Conservation (phyloP, 2,113 vertebrate genomes). For the Sterrhoptilus dennistouni region DNA sequence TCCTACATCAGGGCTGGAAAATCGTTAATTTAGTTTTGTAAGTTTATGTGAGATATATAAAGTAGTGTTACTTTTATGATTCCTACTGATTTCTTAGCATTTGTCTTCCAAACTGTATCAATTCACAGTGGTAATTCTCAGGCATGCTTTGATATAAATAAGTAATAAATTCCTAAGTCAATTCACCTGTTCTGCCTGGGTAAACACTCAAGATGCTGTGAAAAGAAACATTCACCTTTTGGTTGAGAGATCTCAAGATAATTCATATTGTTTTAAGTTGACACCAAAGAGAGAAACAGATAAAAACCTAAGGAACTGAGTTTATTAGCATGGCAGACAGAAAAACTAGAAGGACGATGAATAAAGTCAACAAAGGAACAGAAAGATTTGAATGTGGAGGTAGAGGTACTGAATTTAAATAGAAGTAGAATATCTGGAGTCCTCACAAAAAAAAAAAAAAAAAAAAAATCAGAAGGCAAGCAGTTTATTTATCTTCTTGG, state of each 20-base stretch:
- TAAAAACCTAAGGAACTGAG: neutral
- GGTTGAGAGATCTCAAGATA: neutral
- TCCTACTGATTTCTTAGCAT: neutral
- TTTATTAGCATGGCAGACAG: neutral
- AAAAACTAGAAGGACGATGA: neutral
- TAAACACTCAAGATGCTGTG: neutral
- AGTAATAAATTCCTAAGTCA: neutral
- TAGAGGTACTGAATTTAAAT: neutral
- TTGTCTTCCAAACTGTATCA: neutral
- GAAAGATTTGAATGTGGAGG: neutral
- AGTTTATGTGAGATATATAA: neutral
- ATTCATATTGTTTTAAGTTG: neutral
- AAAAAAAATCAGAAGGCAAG: neutral
- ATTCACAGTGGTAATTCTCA: neutral
- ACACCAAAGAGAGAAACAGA: neutral
- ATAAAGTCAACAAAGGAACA: neutral
- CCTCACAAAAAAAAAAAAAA: neutral
- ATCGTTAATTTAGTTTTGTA: neutral
- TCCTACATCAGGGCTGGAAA: neutral
- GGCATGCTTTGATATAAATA: neutral
- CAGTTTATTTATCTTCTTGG: neutral
- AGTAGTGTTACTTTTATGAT: neutral
- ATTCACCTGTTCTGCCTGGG: neutral
- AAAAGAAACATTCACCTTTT: neutral
- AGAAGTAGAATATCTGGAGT: neutral